Percentiles rank a stretch among this genome's conserved stretches.
Conservation (phyloP, 2,888 invertebrate species). For the Laspeyria flexula region DNA sequence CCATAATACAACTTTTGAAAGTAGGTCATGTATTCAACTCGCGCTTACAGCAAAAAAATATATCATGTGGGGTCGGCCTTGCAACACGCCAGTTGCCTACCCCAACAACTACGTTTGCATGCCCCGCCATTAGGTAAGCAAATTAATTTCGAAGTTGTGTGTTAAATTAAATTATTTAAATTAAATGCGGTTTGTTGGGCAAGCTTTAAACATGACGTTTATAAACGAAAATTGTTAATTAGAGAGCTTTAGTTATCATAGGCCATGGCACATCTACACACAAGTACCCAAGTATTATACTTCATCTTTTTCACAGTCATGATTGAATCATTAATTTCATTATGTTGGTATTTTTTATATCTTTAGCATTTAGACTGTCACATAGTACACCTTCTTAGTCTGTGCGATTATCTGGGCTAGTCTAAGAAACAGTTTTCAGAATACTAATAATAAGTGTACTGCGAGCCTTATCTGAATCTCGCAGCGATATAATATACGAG, state of each 20-base stretch:
- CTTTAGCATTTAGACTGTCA: too few species aligned
- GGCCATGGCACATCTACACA: too few species aligned
- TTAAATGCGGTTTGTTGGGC: not conserved
- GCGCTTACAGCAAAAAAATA: conserved; percentile 62
- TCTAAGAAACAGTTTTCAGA: too few species aligned
- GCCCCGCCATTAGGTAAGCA: conserved; percentile 30
- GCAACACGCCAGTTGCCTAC: conserved; percentile 58
- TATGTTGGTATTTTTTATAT: too few species aligned
- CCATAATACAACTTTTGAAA: conserved; percentile 67
- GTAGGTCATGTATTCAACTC: conserved; percentile 77
- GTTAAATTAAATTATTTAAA: conserved; percentile 26
- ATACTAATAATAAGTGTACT: too few species aligned
- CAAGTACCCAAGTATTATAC: too few species aligned
- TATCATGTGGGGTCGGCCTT: conserved; percentile 63
- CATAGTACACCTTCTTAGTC: too few species aligned
- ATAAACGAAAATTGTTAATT: not conserved
- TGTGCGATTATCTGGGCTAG: too few species aligned
- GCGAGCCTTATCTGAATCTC: too few species aligned
- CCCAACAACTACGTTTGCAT: conserved; percentile 32
- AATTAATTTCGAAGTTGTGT: conserved; percentile 48
- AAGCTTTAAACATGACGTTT: conserved; percentile 1
- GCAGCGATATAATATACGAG: too few species aligned
- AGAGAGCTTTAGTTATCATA: not conserved
- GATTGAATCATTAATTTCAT: too few species aligned
- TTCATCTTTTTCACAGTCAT: too few species aligned